Conservation (phyloP, 2,797 vertebrate species). For the Gymnothorax reevesii region DNA sequence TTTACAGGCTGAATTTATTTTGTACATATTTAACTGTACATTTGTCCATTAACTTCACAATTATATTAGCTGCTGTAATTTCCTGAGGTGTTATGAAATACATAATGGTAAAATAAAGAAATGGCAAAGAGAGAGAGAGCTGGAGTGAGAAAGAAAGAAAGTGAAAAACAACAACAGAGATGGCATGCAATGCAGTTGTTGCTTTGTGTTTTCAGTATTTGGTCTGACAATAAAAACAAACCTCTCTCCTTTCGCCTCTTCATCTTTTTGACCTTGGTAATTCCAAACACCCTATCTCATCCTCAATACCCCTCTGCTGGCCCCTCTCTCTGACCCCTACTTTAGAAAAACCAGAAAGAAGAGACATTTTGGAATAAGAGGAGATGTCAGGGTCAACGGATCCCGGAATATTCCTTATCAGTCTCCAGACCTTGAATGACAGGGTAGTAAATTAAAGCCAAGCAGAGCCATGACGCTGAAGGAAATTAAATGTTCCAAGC, state of each 20-base stretch:
- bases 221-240: slow-evolving; percentile 8
- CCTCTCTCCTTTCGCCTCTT: slow-evolving; percentile 3
- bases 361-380: not conserved
- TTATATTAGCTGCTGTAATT: too few species aligned
- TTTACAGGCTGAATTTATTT: too few species aligned
- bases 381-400: not conserved
- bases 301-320: slow-evolving; percentile 4
- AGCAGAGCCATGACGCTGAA: slow-evolving; percentile 17
- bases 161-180: not conserved
- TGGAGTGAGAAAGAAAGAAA: not conserved
- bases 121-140: not conserved
- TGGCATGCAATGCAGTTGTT: not conserved
- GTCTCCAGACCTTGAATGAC: slow-evolving; percentile 7
- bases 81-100: not conserved
- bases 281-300: not conserved
- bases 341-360: not conserved
- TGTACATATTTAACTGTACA: too few species aligned
- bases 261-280: slow-evolving; percentile 33
- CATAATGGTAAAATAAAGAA: not conserved
- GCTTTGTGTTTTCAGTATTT: not conserved
- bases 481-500: slow-evolving; percentile 23
- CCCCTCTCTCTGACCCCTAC: not conserved
- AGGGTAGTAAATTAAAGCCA: slow-evolving; percentile 26
- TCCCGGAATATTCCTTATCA: not conserved
- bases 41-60: too few species aligned